phyloP scores from a whole-genome alignment of 2,888 invertebrate species.

The Nipponacmea schrenckii region DNA sequence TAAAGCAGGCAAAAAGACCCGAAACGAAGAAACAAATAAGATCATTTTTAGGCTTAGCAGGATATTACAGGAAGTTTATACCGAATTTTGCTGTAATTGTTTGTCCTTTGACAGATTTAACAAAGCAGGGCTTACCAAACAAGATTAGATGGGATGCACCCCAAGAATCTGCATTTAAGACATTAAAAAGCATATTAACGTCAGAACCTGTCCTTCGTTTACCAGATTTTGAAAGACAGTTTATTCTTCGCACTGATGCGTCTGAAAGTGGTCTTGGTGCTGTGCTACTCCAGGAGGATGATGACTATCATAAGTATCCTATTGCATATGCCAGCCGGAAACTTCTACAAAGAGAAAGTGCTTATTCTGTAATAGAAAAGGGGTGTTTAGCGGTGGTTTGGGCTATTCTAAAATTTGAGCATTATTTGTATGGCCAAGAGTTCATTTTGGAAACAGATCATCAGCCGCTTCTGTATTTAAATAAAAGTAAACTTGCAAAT shows the following conservation, averaged over 20 bases:
- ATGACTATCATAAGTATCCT: background rate
- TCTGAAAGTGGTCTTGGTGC: conserved; percentile 17
- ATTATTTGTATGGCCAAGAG: background rate
- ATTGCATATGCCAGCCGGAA: conserved; percentile 12
- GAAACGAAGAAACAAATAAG: conserved; percentile 1
- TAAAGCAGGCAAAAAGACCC: conserved; percentile 10
- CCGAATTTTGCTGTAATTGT: conserved; percentile 12
- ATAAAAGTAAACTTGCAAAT: background rate
- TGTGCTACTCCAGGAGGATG: background rate
- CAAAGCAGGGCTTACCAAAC: background rate
- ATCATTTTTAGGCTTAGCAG: conserved; percentile 14
- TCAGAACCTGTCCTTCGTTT: background rate
- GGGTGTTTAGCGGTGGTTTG: background rate
- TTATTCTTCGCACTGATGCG: conserved; percentile 14
- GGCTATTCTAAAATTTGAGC: background rate
- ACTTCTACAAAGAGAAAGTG: background rate
- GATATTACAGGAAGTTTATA: conserved; percentile 18
- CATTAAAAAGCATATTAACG: conserved; percentile 9
- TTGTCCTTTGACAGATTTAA: conserved; percentile 6
- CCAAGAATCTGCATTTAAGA: background rate
- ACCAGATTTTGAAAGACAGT: conserved; percentile 4
- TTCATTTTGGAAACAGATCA: background rate
- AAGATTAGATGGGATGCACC: background rate
- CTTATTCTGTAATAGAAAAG: background rate
- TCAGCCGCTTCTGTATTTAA: background rate